A percentile compares a stretch with the other conserved stretches of the same genome.
Evolutionary conservation across 2,113 vertebrate species (phyloP).

Genomic region (Calidris pygmaea): DNA sequence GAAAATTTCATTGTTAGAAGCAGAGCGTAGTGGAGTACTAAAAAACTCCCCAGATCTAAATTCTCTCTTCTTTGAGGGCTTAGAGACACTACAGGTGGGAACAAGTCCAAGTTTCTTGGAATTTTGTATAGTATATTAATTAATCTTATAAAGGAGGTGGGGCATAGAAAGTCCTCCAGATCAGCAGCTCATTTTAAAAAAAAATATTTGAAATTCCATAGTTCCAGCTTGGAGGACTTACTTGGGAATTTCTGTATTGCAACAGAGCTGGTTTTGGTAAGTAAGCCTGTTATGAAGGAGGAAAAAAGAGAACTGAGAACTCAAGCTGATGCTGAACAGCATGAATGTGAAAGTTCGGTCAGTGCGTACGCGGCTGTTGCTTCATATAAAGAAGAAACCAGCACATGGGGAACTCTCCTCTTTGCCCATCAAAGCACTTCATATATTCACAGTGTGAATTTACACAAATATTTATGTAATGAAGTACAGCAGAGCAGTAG

Average conservation of each 20-base stretch:
- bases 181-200: not conserved
- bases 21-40: not conserved
- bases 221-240: not conserved
- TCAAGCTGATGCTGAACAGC: slow-evolving; percentile 47
- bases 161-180: not conserved
- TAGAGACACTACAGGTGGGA: not conserved
- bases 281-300: not conserved
- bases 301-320: slow-evolving; percentile 7
- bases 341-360: not conserved
- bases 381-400: slow-evolving; percentile 40
- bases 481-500: slow-evolving; percentile 44
- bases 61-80: not conserved
- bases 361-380: not conserved
- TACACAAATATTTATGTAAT: slow-evolving; percentile 60
- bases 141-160: not conserved
- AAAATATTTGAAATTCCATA: not conserved
- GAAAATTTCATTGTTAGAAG: not conserved
- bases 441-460: slow-evolving; percentile 59
- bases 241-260: not conserved
- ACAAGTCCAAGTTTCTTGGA: not conserved
- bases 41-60: not conserved
- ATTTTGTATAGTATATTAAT: not conserved
- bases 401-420: not conserved
- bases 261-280: not conserved
- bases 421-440: slow-evolving; percentile 31